phyloP scores from a whole-genome alignment of 1,140 invertebrate species.

The Microplitis demolitor region DNA sequence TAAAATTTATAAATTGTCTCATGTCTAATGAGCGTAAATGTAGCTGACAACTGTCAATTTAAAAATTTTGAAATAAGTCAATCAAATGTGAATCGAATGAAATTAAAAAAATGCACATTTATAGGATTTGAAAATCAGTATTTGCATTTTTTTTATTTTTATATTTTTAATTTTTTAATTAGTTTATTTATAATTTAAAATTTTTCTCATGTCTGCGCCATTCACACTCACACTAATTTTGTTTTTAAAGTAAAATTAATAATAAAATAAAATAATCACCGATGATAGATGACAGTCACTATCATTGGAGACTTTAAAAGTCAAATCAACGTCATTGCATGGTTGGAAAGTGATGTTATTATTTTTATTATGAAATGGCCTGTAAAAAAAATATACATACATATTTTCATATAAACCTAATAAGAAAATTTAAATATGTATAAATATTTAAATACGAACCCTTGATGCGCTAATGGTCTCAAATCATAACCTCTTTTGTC shows the following conservation, averaged over 20 bases:
- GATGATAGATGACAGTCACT: conserved; percentile 11
- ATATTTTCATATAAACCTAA: neutral
- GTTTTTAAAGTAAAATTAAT: neutral
- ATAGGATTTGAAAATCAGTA: too few species aligned
- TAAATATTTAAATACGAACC: neutral
- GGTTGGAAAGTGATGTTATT: conserved; percentile 30
- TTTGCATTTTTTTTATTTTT: too few species aligned
- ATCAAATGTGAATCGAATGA: too few species aligned
- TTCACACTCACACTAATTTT: too few species aligned
- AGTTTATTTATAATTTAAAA: too few species aligned
- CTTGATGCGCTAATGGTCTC: neutral
- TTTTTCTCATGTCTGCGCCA: too few species aligned
- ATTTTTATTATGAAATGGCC: neutral
- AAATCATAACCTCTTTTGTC: conserved; percentile 3
- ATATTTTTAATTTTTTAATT: too few species aligned
- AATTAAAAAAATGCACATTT: too few species aligned
- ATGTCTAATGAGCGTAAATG: too few species aligned
- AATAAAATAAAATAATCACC: conserved; percentile 19
- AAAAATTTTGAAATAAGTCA: too few species aligned
- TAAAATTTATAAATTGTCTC: too few species aligned
- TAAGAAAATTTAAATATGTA: neutral
- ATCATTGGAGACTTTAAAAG: neutral
- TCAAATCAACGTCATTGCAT: conserved; percentile 29
- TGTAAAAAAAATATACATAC: conserved; percentile 28
- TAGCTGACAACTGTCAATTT: too few species aligned